These are phyloP conservation scores for Hemistola chrysoprasaria DNA, from an alignment of 2,888 invertebrate species.

Conservation along the genomic window DNA sequence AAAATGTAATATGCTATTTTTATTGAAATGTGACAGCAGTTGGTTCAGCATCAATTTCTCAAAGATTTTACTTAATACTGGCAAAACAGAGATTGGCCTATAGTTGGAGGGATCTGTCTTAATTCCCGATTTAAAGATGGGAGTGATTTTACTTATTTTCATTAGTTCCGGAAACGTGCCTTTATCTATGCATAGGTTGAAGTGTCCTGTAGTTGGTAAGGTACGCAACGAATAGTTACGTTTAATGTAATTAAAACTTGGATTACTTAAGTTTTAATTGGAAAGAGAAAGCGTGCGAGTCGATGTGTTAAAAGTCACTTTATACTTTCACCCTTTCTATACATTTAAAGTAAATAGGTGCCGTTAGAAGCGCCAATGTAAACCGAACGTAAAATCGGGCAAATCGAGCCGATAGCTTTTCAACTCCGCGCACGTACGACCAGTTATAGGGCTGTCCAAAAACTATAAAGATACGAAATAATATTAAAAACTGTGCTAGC, in stretches of 20 bases:
- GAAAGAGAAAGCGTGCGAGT: conserved; percentile 23
- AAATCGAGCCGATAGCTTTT: conserved; percentile 10
- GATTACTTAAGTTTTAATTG: conserved; percentile 53
- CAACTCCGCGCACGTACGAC: conserved; percentile 22
- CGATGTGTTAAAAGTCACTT: conserved; percentile 28
- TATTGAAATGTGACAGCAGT: too few relatives aligned
- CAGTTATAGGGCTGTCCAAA: conserved; percentile 24
- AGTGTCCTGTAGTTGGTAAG: conserved; percentile 3
- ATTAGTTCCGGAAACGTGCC: too few relatives aligned
- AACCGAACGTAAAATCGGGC: conserved; percentile 13
- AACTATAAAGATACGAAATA: conserved; percentile 31
- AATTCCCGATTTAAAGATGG: too few relatives aligned
- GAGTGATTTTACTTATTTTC: too few relatives aligned
- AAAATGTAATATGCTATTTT: too few relatives aligned
- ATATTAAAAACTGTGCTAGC: conserved; percentile 24
- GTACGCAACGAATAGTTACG: conserved; percentile 38
- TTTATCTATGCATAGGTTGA: too few relatives aligned
- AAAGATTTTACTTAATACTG: too few relatives aligned
- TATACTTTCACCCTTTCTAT: conserved; percentile 6
- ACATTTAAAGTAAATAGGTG: conserved; percentile 14
- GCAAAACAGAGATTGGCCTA: too few relatives aligned
- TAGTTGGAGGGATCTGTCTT: too few relatives aligned
- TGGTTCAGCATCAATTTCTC: too few relatives aligned
- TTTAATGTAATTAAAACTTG: conserved; percentile 52
- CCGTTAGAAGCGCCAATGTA: conserved; percentile 13